phyloP scores from a whole-genome alignment of 2,113 vertebrate species.

The Oncorhynchus nerka region DNA sequence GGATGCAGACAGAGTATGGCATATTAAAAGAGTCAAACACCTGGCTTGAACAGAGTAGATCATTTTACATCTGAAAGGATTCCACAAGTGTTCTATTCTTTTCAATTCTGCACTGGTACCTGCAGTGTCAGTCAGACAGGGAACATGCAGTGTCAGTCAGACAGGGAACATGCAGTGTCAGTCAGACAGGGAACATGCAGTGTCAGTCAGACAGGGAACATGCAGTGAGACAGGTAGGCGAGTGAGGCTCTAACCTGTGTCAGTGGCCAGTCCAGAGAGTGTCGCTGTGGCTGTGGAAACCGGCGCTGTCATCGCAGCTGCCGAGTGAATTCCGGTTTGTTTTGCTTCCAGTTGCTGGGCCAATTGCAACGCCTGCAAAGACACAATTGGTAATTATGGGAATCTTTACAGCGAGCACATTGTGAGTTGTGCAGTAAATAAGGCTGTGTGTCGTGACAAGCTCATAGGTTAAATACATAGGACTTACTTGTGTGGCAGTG shows the following conservation, averaged over 20 bases:
- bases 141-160: no score
- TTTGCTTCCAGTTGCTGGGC: constrained; percentile 44
- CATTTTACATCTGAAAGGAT: no score
- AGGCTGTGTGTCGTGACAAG: neutral
- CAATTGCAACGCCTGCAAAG: constrained; percentile 52
- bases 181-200: neutral
- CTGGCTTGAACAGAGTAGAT: neutral
- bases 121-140: no score
- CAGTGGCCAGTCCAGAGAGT: no score
- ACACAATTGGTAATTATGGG: neutral
- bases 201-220: neutral
- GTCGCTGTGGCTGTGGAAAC: constrained; percentile 3
- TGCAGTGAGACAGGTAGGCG: neutral
- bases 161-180: no score
- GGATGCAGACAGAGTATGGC: neutral
- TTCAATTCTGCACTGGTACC: no score
- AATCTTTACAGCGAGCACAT: neutral
- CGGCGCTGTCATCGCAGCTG: constrained; percentile 31
- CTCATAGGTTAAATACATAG: constrained; percentile 1
- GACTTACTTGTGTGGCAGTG: constrained; percentile 82
- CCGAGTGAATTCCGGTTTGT: constrained; percentile 41
- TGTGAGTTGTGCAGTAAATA: no score
- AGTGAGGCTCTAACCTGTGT: neutral
- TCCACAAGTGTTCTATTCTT: no score
- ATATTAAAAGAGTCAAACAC: neutral